Conservation (phyloP, 2,797 vertebrate species). For the Pseudopleuronectes americanus region DNA sequence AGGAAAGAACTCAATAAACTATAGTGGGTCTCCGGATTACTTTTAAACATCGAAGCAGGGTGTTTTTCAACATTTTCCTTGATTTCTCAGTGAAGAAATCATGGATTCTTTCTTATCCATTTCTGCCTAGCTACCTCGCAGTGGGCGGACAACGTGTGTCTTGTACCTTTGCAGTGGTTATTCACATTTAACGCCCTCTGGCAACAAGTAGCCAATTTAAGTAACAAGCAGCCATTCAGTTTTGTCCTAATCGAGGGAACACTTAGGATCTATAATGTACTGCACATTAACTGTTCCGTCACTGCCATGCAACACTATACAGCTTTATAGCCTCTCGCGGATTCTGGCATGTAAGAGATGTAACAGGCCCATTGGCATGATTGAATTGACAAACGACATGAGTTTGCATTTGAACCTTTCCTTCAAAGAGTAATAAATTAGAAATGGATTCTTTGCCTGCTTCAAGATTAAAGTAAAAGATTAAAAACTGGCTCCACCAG, state of each 20-base stretch:
- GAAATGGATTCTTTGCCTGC: not conserved
- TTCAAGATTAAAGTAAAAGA: not conserved
- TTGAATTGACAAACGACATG: too few relatives aligned
- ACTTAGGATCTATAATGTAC: constrained; percentile 1
- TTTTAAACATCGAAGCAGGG: too few relatives aligned
- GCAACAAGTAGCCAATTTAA: not conserved
- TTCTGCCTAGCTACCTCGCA: not conserved
- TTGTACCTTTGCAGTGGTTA: constrained; percentile 1
- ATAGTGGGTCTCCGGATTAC: too few relatives aligned
- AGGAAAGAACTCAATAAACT: too few relatives aligned
- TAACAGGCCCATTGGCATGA: not conserved
- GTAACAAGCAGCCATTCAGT: constrained; percentile 8
- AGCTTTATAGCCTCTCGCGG: constrained; percentile 12
- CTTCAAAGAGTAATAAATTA: constrained; percentile 11
- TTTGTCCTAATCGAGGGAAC: not conserved
- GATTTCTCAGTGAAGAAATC: too few relatives aligned
- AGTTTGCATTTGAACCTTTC: not conserved
- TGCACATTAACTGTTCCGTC: not conserved
- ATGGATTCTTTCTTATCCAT: not conserved
- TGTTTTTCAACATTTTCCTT: too few relatives aligned
- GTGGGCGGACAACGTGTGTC: constrained; percentile 6
- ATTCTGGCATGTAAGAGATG: not conserved
- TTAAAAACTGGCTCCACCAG: not conserved
- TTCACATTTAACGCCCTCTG: constrained; percentile 14
- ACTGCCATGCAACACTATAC: not conserved